Base-by-base conservation (phyloP, 2,113 vertebrate genomes). In the Cyprinodon variegatus region DNA sequence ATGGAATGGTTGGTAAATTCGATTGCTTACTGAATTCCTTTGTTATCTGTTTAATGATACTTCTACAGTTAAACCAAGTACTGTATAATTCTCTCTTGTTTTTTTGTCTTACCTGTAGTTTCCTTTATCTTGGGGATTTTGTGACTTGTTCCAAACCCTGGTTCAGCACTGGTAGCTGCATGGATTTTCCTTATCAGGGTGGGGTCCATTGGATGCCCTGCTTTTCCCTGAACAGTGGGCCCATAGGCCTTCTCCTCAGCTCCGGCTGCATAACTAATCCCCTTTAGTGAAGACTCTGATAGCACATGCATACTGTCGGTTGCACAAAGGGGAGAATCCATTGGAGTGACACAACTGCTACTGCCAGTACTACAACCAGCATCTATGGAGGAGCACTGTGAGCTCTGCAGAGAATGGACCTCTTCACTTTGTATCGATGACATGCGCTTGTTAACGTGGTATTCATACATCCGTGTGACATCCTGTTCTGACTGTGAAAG, bases 61-160 rank as follows among this genome's bases (percentile, higher is more conserved):
- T n/a, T 57, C n/a, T n/a, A 20, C 20, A 20, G 1, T 20, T 4
- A 20, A 57, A 57, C 50, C 8, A 9, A 10, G 17, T 57, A 57
- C 41, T 41, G 50, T 67, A 20, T 63, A 20, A 29, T 57, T 77
- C 71, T 43, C 74, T 46, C 61, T 50, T 70, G 66, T 73, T 82
- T 88, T 94, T 86, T 82, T 94, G 93, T 93, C 95, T 93, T 99
- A 99, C 98, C 98, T 99, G 98, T 99, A 92, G 98, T 99, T 97
- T 99, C 98, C 93, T 98, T 99, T 84, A 99, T 99, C 94, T 98
- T 99, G 91, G 97, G 94, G 86, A 97, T 94, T 81, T 96, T 95
- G 90, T 98, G 97, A 86, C 95, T 94, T 82, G 94, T 95, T 80
- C 95, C 94, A 0, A 96, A 96, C 29, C 95, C 79, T 5, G 96